Evolutionary conservation across 2,888 invertebrate genomes (phyloP), one percentile per base, ranked within the genome.

Genomic region (Omphaloscelis lunosa): DNA sequence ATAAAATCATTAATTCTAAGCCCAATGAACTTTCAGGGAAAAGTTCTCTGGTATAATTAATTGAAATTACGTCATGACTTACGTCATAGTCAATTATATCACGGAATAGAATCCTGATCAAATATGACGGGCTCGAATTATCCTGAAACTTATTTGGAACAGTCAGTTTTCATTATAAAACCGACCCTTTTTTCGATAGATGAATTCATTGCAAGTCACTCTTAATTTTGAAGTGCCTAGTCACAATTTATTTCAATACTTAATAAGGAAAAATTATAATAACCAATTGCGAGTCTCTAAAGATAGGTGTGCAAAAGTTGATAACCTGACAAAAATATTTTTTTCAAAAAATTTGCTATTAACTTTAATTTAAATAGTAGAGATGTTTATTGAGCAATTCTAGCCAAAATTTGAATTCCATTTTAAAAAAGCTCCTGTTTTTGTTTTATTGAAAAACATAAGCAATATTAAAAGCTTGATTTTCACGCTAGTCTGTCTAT

Each of bases 121-220:
- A 88, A 86, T 86, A 83, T 80, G 79, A 86, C 86, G 77, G 80
- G 74, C 68, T 77, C 29, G 15, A 75, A 82, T 80, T 74, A 80
- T 71, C 62, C 45, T n/a, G 67, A 65, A 80, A 82, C 72, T 77
- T 82, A 79, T 81, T 81, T 51, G 74, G 68, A 72, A 53, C 75
- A 59, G 83, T 87, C 87, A 85, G 85, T 88, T 83, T 87, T 85
- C 83, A 88, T 88, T 87, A 85, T 12, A 34, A 62, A 39, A 48
- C 71, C 29, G 68, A 71, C 62, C 67, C 41, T 83, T 77, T 78
- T 83, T 73, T 11, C 51, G 61, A 80, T 65, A 71, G 62, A 29
- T 51, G 29, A 59, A 45, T 77, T 80, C 82, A 83, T 79, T 23
- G 23, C 20, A 66, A 51, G 79, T 79, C 87, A 79, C 51, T 86